phyloP scores from a whole-genome alignment of 2,888 invertebrate genomes.

The Drosophila prolongata region DNA sequence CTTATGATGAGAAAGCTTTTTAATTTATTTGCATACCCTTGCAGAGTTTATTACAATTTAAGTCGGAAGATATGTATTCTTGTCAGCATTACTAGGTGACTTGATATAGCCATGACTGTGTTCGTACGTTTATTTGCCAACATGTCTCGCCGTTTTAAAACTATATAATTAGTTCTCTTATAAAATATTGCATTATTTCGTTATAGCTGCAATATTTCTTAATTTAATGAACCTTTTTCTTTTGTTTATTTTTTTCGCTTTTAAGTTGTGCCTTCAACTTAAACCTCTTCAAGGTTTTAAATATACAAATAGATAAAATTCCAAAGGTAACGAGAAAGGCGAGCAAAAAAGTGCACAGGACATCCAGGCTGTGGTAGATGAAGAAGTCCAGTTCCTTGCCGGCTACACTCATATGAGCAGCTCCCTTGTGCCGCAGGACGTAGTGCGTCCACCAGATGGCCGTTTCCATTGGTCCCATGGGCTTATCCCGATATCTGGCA shows the following conservation, averaged over 20 bases:
- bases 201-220: too few relatives aligned
- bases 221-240: constrained; percentile 2
- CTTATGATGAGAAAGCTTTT: too few relatives aligned
- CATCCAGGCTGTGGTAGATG: constrained; percentile 26
- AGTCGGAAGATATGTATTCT: too few relatives aligned
- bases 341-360: constrained; percentile 5
- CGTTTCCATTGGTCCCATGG: constrained; percentile 72
- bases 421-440: constrained; percentile 82
- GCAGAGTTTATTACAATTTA: too few relatives aligned
- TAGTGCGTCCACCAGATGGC: constrained; percentile 83
- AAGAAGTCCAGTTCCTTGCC: constrained; percentile 18
- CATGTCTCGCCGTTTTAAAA: too few relatives aligned
- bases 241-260: background rate
- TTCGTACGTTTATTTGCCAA: too few relatives aligned
- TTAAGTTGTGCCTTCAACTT: too few relatives aligned
- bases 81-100: too few relatives aligned
- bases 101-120: too few relatives aligned
- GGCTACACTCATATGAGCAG: constrained; percentile 79
- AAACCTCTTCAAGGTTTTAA: background rate
- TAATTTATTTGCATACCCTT: too few relatives aligned
- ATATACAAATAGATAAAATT: background rate
- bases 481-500: constrained; percentile 76
- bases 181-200: too few relatives aligned
- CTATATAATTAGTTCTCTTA: too few relatives aligned
- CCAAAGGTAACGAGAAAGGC: background rate